Evolutionary conservation across 2,113 vertebrate species (phyloP).

Genomic region (Gymnorhina tibicen): DNA sequence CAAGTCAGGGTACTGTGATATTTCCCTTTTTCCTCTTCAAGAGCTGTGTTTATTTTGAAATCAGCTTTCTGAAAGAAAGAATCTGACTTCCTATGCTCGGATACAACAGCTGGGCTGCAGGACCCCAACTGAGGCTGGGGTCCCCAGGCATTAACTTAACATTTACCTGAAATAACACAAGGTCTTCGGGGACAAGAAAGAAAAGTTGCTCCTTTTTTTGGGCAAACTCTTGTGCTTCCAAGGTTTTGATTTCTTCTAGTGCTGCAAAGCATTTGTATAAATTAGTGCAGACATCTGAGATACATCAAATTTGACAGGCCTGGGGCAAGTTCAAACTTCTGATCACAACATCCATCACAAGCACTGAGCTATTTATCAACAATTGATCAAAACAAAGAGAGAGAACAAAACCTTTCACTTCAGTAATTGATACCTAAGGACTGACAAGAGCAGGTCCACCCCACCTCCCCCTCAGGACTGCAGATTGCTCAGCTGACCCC

Average conservation of each 20-base stretch:
- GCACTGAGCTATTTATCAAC: slow-evolving; percentile 50
- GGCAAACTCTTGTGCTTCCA: background rate
- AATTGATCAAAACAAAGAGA: slow-evolving; percentile 10
- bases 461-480: background rate
- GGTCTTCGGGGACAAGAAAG: background rate
- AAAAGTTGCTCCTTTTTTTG: background rate
- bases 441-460: background rate
- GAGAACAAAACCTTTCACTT: slow-evolving; percentile 20
- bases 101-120: background rate
- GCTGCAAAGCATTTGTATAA: background rate
- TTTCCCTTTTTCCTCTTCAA: background rate
- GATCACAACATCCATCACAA: slow-evolving; percentile 50
- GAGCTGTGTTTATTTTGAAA: background rate
- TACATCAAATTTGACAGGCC: slow-evolving; percentile 48
- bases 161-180: background rate
- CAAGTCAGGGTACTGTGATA: background rate
- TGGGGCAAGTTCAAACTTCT: slow-evolving; percentile 20
- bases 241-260: background rate
- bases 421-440: background rate
- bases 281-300: slow-evolving; percentile 40
- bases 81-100: background rate
- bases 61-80: background rate
- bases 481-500: background rate
- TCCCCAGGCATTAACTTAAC: background rate
- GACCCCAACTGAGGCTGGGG: background rate